These are phyloP conservation scores for Apogon talboti DNA, from an alignment of 2,797 vertebrate genomes.

Conservation along the genomic window DNA sequence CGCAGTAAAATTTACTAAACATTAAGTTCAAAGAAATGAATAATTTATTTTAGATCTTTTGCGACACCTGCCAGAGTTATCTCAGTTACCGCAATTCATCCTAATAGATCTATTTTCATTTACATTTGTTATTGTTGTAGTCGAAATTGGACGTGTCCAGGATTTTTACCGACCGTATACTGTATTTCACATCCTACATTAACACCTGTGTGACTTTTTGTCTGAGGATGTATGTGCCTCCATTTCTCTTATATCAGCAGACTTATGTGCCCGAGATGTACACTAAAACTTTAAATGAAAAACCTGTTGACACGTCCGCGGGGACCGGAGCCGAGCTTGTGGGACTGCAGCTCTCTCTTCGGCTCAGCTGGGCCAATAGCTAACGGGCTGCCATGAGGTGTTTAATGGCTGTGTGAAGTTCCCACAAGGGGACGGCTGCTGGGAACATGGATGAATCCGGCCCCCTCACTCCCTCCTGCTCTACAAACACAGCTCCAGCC, in stretches of 20 bases:
- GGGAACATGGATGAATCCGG: conserved; percentile 73
- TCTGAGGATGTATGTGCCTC: conserved; percentile 31
- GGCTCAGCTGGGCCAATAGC: conserved; percentile 67
- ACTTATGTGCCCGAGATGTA: conserved; percentile 64
- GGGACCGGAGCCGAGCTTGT: conserved; percentile 46
- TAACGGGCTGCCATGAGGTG: conserved; percentile 78
- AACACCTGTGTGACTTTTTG: conserved; percentile 45
- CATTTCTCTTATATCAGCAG: conserved; percentile 63
- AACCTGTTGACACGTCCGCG: conserved; percentile 73
- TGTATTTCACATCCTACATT: conserved; percentile 25
- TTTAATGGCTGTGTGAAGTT: conserved; percentile 79
- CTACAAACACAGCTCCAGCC: conserved; percentile 70
- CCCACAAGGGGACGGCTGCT: conserved; percentile 71
- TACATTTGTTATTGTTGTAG: too few species aligned
- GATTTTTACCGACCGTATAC: conserved; percentile 9
- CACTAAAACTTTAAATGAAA: conserved; percentile 76
- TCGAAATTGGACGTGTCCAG: background rate
- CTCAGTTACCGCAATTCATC: conserved; percentile 18
- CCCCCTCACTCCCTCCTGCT: conserved; percentile 58
- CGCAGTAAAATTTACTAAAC: background rate
- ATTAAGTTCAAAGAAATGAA: too few species aligned
- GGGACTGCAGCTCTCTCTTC: conserved; percentile 55
- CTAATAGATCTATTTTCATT: conserved; percentile 4
- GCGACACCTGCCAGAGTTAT: conserved; percentile 34
- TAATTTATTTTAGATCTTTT: conserved; percentile 23